These are phyloP conservation scores for Acanthaster planci DNA, from an alignment of 35 echinoderm and acorn worm genomes.

Conservation along the genomic window DNA sequence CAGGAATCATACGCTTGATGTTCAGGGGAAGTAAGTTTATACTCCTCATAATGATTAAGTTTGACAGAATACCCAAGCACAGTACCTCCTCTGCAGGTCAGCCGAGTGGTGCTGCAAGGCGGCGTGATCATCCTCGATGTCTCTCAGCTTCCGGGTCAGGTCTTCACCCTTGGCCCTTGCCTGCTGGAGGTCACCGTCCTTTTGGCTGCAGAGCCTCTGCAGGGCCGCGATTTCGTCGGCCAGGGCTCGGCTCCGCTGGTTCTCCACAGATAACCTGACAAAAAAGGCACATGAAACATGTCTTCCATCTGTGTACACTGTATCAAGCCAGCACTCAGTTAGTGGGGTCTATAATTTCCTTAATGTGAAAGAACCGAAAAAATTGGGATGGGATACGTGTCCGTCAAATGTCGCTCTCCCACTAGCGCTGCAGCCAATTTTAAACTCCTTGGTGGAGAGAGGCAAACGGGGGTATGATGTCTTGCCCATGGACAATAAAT, in stretches of 20 bases:
- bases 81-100: slow-evolving; percentile 70
- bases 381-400: too few species aligned
- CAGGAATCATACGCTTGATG: not conserved
- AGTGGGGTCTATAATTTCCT: too few species aligned
- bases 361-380: too few species aligned
- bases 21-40: not conserved
- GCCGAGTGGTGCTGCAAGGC: slow-evolving; percentile 50
- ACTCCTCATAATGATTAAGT: too few species aligned
- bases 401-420: too few species aligned
- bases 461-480: too few species aligned
- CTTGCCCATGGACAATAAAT: too few species aligned
- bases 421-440: too few species aligned
- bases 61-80: not conserved
- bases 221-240: slow-evolving; percentile 59
- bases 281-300: not conserved
- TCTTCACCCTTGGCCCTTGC: slow-evolving; percentile 60
- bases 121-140: slow-evolving; percentile 70
- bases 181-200: slow-evolving; percentile 79
- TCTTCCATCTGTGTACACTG: too few species aligned
- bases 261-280: slow-evolving; percentile 65
- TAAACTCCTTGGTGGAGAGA: too few species aligned
- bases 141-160: slow-evolving; percentile 59
- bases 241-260: slow-evolving; percentile 66
- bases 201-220: slow-evolving; percentile 75
- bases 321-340: too few species aligned